Percentiles rank a stretch among this genome's conserved stretches.
Conservation (phyloP, 2,797 vertebrate genomes). For the Mus caroli region DNA sequence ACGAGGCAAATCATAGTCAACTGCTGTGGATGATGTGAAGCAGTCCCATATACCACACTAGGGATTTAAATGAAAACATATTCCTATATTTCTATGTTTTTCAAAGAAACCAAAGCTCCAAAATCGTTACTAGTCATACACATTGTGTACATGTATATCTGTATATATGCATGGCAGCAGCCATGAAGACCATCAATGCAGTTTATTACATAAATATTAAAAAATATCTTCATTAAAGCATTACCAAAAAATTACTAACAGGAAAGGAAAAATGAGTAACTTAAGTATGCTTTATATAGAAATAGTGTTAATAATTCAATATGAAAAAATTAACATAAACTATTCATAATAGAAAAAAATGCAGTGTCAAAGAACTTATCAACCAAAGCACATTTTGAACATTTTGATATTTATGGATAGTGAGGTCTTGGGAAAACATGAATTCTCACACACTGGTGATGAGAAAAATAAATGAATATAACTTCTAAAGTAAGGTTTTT, state of each 20-base stretch:
- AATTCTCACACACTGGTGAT: neutral
- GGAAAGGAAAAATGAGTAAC: neutral
- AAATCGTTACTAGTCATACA: neutral
- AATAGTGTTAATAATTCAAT: slow-evolving; percentile 18
- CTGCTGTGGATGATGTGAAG: neutral
- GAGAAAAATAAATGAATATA: neutral
- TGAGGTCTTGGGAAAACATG: neutral
- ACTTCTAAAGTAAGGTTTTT: neutral
- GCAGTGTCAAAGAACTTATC: neutral
- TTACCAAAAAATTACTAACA: neutral
- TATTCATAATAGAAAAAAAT: slow-evolving; percentile 3
- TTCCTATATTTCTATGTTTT: neutral
- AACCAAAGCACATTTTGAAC: neutral
- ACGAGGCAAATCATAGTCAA: neutral
- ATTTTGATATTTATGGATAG: neutral
- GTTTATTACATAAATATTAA: neutral
- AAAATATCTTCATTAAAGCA: neutral
- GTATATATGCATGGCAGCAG: neutral
- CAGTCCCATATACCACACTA: neutral
- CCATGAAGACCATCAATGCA: neutral
- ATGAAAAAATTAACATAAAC: neutral
- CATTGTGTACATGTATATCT: neutral
- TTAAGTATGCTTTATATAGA: neutral
- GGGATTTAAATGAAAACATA: neutral
- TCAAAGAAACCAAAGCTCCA: neutral